Conservation (phyloP, 2,888 invertebrate species). For the Callinectes sapidus region DNA sequence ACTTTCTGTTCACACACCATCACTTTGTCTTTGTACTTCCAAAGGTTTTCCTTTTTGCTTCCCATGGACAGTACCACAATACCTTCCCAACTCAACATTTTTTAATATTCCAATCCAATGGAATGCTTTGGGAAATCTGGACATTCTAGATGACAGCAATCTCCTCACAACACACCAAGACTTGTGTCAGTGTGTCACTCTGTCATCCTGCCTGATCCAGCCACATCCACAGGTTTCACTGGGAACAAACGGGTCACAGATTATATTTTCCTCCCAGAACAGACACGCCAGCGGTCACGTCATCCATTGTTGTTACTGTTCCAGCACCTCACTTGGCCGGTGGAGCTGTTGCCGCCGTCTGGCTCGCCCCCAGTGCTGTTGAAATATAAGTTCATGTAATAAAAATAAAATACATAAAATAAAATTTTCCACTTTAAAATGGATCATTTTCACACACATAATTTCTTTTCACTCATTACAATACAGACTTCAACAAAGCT, state of each 20-base stretch:
- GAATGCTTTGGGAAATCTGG: constrained; percentile 55
- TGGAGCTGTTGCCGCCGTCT: constrained; percentile 59
- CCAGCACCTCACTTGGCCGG: constrained; percentile 62
- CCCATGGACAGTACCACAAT: background rate
- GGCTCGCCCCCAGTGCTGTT: constrained; percentile 58
- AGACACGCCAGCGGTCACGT: constrained; percentile 44
- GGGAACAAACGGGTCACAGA: background rate
- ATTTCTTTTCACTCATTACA: no score
- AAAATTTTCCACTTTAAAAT: background rate
- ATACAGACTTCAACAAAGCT: no score
- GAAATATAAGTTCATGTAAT: constrained; percentile 19
- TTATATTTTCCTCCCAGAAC: background rate
- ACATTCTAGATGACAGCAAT: constrained; percentile 22
- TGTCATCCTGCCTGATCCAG: background rate
- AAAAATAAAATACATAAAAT: background rate
- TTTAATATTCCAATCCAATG: constrained; percentile 52
- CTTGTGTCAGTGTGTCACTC: constrained; percentile 30
- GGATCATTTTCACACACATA: background rate
- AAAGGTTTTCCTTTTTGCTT: constrained; percentile 1
- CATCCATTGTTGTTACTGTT: constrained; percentile 37
- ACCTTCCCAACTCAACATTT: background rate
- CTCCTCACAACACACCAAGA: constrained; percentile 32
- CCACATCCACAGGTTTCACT: constrained; percentile 9
- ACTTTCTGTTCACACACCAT: constrained; percentile 29
- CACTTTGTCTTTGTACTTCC: constrained; percentile 39